Evolutionary conservation across 2,113 vertebrate genomes (phyloP).

Genomic region (Eretmodus cyanostictus): DNA sequence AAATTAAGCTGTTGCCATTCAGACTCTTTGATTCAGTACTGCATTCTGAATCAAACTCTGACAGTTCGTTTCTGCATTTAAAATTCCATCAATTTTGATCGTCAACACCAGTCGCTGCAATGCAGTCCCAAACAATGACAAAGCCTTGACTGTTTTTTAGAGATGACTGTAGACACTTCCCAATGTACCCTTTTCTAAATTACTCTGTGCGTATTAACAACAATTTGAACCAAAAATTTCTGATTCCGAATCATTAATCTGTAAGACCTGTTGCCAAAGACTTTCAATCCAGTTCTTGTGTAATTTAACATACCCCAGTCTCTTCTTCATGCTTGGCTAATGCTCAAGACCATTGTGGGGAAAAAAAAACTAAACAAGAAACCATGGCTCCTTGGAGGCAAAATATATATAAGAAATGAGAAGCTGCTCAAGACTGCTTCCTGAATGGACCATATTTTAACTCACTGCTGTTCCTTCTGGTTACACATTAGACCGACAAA

Average conservation of each 20-base stretch:
- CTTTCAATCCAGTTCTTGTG: neutral
- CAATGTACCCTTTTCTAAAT: neutral
- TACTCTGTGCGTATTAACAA: neutral
- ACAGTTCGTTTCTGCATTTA: neutral
- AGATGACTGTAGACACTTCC: neutral
- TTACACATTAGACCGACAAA: neutral
- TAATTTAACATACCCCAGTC: neutral
- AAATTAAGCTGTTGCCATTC: neutral
- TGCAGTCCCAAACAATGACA: neutral
- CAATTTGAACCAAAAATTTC: neutral
- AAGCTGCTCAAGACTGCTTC: neutral
- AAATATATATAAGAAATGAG: neutral
- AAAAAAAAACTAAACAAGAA: rapidly evolving
- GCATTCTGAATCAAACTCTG: neutral
- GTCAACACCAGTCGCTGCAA: neutral
- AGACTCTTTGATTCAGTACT: neutral
- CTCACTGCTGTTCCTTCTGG: neutral
- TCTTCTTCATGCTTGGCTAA: neutral
- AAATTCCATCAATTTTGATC: neutral
- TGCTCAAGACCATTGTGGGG: neutral
- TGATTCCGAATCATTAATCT: neutral
- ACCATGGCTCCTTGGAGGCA: neutral
- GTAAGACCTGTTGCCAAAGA: neutral
- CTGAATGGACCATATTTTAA: neutral
- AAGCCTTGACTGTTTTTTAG: neutral